A percentile compares a stretch with the other conserved stretches of the same genome.
Evolutionary conservation across 2,113 vertebrate species (phyloP).

Genomic region (Forbesichthys papilliferus): DNA sequence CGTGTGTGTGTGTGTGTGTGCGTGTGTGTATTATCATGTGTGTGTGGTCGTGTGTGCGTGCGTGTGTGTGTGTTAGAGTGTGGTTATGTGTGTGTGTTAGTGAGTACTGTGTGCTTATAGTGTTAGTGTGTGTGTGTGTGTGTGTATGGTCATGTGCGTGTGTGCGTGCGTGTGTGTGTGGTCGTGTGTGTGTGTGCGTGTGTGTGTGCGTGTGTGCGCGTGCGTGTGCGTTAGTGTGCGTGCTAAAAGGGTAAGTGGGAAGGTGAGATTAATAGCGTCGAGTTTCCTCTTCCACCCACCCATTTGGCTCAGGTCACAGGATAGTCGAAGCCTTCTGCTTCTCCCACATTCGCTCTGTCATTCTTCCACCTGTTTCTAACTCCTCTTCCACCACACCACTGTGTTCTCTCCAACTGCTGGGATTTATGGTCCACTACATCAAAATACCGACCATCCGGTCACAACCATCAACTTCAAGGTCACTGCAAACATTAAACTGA

Average conservation of each 20-base stretch:
- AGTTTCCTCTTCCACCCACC: slow-evolving; percentile 35
- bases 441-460: no score
- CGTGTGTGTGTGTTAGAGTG: no score
- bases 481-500: no score
- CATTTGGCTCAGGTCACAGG: slow-evolving; percentile 33
- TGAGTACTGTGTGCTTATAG: no score
- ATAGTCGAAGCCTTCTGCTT: slow-evolving; percentile 26
- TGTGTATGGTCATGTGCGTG: background rate
- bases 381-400: background rate
- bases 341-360: background rate
- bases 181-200: background rate
- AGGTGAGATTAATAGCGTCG: background rate
- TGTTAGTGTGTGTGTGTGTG: background rate
- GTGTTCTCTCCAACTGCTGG: no score
- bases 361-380: background rate
- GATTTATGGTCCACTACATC: no score
- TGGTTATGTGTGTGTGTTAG: no score
- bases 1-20: background rate
- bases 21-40: background rate
- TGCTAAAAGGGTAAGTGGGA: background rate
- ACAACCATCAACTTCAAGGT: no score
- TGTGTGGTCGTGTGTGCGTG: background rate
- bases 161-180: background rate
- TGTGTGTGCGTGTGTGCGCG: background rate
- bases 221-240: background rate